These are phyloP conservation scores for Pheosia gnoma DNA, from an alignment of 2,888 invertebrate genomes.

Conservation along the genomic window DNA sequence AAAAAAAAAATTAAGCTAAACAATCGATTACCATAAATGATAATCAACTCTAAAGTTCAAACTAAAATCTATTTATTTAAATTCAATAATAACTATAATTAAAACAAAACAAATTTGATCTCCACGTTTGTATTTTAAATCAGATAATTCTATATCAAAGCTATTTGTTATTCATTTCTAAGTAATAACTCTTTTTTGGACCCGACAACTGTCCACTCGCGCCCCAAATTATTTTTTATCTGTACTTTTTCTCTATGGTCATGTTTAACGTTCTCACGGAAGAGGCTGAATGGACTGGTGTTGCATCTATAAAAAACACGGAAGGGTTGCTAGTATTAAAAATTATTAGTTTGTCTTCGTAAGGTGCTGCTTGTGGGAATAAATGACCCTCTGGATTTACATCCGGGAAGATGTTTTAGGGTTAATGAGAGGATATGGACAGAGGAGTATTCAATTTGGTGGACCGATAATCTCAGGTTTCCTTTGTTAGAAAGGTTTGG, in stretches of 20 bases:
- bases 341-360: constrained; percentile 79
- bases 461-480: constrained; percentile 64
- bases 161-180: constrained; percentile 67
- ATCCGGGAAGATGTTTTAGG: constrained; percentile 78
- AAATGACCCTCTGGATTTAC: constrained; percentile 75
- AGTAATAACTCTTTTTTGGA: constrained; percentile 65
- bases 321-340: constrained; percentile 79
- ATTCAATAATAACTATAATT: constrained; percentile 17
- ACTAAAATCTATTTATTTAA: background rate
- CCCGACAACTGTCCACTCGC: constrained; percentile 75
- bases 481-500: constrained; percentile 24
- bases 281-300: constrained; percentile 73
- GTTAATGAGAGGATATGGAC: constrained; percentile 71
- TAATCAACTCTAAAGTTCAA: background rate
- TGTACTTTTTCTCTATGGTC: constrained; percentile 68
- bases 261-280: constrained; percentile 81
- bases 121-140: constrained; percentile 59
- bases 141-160: constrained; percentile 60
- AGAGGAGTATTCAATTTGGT: constrained; percentile 59
- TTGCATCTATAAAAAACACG: constrained; percentile 69
- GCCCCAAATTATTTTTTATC: constrained; percentile 72
- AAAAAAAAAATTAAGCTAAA: too few species aligned
- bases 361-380: constrained; percentile 79
- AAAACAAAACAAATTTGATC: constrained; percentile 31
- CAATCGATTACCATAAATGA: too few species aligned